Base-by-base conservation (phyloP, 2,797 vertebrate genomes). In the Gymnopithys bicolor region DNA sequence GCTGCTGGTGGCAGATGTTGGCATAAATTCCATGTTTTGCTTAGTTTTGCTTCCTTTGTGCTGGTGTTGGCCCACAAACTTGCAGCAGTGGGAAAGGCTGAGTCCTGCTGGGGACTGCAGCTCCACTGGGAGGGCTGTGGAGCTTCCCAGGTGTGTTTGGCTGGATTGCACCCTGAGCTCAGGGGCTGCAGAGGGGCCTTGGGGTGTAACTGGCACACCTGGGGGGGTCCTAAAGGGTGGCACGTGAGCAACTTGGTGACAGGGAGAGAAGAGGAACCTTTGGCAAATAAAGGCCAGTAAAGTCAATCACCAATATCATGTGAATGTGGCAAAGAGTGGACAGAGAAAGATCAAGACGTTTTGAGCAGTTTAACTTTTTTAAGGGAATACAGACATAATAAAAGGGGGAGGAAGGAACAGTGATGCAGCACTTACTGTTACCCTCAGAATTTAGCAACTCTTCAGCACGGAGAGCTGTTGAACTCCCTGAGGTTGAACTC, bases 121-220 rank as follows among this genome's bases (percentile, higher is more conserved):
- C 6, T 41, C 41, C 41, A 7, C 41, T 41, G 15, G 41, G 16
- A 7, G 41, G 41, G 15, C 41, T 41, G 41, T 16, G 41, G 15
- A 43, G 27, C 46, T 46, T 21, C 46, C 46, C 22, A 23, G 46
- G 21, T 41, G 46, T 46, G 46, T 46, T 21, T 46, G 46, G 46
- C 46, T 46, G 46, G 46, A 46, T 23, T 46, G 46, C 22, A 23
- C 21, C 46, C 10, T 5, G 51, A 46, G 23, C 32, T 9, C 13
- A 4, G 55, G 41, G 18, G 10, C 11, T 5, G 28, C 17, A 14
- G 27, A 0, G 56, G 48, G 19, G 21, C 45, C 62, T 62, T 24
- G n/a, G 32, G 2, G 2, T 5, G 14, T 46, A 21, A 28, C 8
- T 32, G 53, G 12, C 19, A 7, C 1, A 1, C 7, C 0, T 13